Evolutionary conservation across 1,140 invertebrate genomes (phyloP), one percentile per base, ranked within the genome.

Genomic region (Neuroterus valhalla): DNA sequence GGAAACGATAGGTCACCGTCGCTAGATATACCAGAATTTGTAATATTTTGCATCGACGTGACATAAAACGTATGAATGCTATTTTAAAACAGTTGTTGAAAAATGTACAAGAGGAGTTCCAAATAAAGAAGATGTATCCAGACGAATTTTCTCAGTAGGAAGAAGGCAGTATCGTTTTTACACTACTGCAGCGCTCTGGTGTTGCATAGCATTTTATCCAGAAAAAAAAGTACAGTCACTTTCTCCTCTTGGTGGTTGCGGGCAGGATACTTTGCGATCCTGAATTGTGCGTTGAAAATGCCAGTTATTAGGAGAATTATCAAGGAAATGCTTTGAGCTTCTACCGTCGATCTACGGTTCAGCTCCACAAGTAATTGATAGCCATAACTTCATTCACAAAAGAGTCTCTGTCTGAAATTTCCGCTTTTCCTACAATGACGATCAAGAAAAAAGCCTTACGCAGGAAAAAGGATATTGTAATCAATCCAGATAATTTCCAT

Each of bases 81-180:
- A 68, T 76, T 31, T 72, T 52, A n/a, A 17, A 45, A 21, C 43
- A 11, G 0, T 21, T 72, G 46, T 42, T 44, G 11, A 68, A 42
- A 6, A 19, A 19, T 76, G 31, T 72, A 12, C 70, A 66, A 10
- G 10, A 15, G 8, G 62, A 76, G 52, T 76, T 76, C 14, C 74
- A 71, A 72, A 46, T 55, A 38, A 72, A 76, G 38, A 48, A 67
- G 31, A 72, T 76, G 17, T 12, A 76, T 43, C 15, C 72, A 6
- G 14, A 45, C 12, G 50, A 71, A 19, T 55, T 50, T 26, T 12
- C 2, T 69, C 31, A 50, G 31, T 76, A 15, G 8, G 21, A 52
- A 21, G 19, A 21, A 21, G 19, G 6, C 48, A 52, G 17, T 52
- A 17, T 10, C 12, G 74, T 17, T 72, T 76, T 50, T 66, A n/a